Base-by-base conservation (phyloP, 2,113 vertebrate species). In the Mugil cephalus region DNA sequence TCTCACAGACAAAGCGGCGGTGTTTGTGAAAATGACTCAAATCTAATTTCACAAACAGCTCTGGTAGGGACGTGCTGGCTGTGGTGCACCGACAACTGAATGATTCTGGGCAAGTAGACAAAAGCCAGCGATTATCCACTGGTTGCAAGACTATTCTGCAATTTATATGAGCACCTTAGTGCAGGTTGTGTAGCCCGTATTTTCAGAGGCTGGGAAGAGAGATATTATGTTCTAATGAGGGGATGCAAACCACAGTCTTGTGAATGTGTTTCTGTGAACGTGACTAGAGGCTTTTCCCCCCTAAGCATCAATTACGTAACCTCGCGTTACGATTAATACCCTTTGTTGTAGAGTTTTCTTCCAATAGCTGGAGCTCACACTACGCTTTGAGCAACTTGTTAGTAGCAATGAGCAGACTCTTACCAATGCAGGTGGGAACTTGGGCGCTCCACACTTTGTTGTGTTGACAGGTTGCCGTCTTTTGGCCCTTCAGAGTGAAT, bases 401-500 rank as follows among this genome's bases (percentile, higher is more conserved):
- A 45, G 15, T 7, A 5, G 8, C 30, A 64, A 36, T 35, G 78
- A 59, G 65, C 36, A 42, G 38, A 45, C 45, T 21, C 96, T 93
- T 83, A 99, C 98, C 98, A 0, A 96, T 48, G 8, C 98, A 99
- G 64, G 94, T 93, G 0, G 95, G 94, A 30, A 93, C 93, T 30
- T 72, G 93, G 1, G 95, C 93, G 0, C 94, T 98, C 97, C 97
- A 99, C 5, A 53, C 84, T 42, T 96, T 96, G 92, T 36, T 97
- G 92, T 97, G 91, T 91, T 93, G 94, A 90, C 98, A 99, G 0
- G 89, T 95, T 15, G 96, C 93, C 0, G 93, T 94, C 40, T 91
- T 93, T 46, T 96, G 95, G 0, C 98, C 97, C 85, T 96, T 97
- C 51, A 98, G 61, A 52, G 93, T 95, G 90, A 96, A 99, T 0